Evolutionary conservation across 2,113 vertebrate species (phyloP), one percentile per base, ranked within the genome.

Genomic region (Actinemys pallida): DNA sequence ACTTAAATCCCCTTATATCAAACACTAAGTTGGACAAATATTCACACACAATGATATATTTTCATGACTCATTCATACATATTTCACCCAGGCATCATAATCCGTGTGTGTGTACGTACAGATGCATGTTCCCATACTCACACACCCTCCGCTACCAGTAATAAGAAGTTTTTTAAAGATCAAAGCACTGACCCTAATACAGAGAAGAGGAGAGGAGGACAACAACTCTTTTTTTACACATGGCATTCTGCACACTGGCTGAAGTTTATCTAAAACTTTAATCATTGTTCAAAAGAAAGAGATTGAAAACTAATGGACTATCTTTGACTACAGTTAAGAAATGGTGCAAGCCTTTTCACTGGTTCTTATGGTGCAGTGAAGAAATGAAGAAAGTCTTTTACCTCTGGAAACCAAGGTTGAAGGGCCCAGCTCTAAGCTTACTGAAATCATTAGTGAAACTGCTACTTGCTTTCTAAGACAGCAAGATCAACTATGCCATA

Each of bases 161-260:
- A 39, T 20, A 39, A 22, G 20, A 39, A 22, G 20, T 72, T 72
- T n/a, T 20, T 72, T 0, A 8, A 42, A 87, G 53, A 20, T 22
- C 24, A 72, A 86, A 42, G 62, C 54, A 91, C 59, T 27, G 1
- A 3, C 81, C 39, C 52, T 49, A 52, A 31, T 22, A 75, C 0
- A 17, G 50, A 50, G 50, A 50, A 50, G 50, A 50, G 50, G 13
- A 59, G 65, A 57, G 25, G 87, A 31, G 62, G 76, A 85, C 0
- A 42, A 22, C 25, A 47, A 53, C 1, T 2, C 13, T 39, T 85
- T 52, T 6, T 53, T 3, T 2, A 0, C 52, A 65, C 3, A 4
- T 1, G 6, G 42, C 8, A 78, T 42, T 50, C 6, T 81, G 42
- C 53, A 89, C 31, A 25, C 13, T 0, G 0, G 42, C 12, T 62